Percentiles rank a stretch among this genome's conserved stretches.
phyloP scores from a whole-genome alignment of 1,140 invertebrate genomes.

The Tetragonula clypearis region DNA sequence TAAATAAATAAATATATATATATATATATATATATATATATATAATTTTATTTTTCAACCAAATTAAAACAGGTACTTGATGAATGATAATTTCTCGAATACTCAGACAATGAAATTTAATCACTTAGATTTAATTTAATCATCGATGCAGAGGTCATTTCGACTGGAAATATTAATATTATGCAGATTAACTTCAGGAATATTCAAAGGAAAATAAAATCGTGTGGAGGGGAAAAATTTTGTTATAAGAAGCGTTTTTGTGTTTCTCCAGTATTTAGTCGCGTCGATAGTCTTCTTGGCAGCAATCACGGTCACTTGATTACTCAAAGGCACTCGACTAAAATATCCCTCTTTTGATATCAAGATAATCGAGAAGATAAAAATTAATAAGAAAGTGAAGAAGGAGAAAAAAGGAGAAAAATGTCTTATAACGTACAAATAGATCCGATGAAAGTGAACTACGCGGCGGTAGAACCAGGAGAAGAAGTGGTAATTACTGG shows the following conservation, averaged over 20 bases:
- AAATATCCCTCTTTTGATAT: neutral
- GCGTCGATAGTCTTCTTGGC: constrained; percentile 6
- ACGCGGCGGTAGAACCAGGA: constrained; percentile 75
- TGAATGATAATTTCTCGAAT: neutral
- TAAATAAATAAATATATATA: too few relatives aligned
- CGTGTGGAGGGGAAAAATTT: constrained; percentile 33
- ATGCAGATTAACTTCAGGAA: constrained; percentile 64
- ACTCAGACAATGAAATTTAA: neutral
- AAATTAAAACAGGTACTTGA: too few relatives aligned
- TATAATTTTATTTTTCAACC: too few relatives aligned
- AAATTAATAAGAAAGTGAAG: neutral
- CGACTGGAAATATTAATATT: neutral
- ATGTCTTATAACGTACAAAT: neutral
- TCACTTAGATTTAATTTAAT: neutral
- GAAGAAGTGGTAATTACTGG: constrained; percentile 93
- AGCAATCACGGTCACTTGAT: neutral
- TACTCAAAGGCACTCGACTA: neutral
- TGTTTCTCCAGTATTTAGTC: constrained; percentile 26
- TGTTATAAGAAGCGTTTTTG: constrained; percentile 72
- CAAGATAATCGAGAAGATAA: neutral
- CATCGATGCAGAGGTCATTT: constrained; percentile 1
- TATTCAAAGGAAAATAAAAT: constrained; percentile 41
- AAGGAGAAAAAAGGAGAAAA: neutral
- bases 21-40: too few relatives aligned
- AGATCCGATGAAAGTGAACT: neutral